These are phyloP conservation scores for Xestia ashworthii DNA, from an alignment of 2,888 invertebrate genomes.

Conservation along the genomic window DNA sequence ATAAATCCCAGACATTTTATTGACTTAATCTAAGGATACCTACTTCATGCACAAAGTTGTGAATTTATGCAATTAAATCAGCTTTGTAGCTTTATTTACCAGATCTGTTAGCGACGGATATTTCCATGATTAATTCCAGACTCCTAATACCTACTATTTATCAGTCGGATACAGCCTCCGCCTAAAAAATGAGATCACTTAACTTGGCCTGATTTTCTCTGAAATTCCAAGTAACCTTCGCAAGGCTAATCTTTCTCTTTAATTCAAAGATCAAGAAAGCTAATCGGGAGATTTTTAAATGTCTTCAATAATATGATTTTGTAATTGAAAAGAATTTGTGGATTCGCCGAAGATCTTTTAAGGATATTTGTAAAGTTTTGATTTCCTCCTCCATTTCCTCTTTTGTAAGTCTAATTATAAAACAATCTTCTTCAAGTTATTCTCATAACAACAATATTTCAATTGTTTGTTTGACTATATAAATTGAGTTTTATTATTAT, in stretches of 20 bases:
- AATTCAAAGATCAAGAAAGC: conserved; percentile 61
- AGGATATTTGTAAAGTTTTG: conserved; percentile 5
- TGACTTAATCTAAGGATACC: background rate
- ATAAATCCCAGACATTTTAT: background rate
- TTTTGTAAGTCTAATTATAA: background rate
- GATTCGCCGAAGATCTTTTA: background rate
- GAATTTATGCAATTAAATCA: conserved; percentile 1
- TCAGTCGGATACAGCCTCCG: conserved; percentile 10
- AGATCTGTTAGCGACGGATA: conserved; percentile 26
- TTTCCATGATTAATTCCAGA: conserved; percentile 36
- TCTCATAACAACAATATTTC: background rate
- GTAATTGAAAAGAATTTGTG: conserved; percentile 48
- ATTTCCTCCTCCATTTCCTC: background rate
- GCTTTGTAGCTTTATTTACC: conserved; percentile 12
- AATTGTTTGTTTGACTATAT: background rate
- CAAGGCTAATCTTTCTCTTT: conserved; percentile 48
- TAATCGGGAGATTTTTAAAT: conserved; percentile 48
- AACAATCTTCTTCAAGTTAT: background rate
- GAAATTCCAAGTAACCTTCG: conserved; percentile 12
- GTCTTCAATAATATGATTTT: conserved; percentile 41
- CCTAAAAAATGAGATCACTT: conserved; percentile 53
- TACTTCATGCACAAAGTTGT: background rate
- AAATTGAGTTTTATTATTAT: background rate
- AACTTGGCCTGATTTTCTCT: conserved; percentile 44
- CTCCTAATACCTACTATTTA: conserved; percentile 40